Percentiles rank a stretch among this genome's conserved stretches.
Conservation (phyloP, 2,888 invertebrate species). For the Papilio gigon region DNA sequence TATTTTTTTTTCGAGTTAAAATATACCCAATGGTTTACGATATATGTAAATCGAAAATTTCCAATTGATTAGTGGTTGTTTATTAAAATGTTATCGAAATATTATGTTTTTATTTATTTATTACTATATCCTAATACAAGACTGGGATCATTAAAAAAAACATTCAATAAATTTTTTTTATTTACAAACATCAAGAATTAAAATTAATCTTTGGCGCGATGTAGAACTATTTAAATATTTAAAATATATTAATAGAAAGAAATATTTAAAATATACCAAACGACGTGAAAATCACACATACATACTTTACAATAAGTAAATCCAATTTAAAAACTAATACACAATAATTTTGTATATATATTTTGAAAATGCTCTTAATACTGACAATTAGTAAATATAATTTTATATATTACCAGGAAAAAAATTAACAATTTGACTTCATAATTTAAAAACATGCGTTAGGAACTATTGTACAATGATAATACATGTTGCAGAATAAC, state of each 20-base stretch:
- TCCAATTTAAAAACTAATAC: not conserved
- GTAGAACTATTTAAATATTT: not conserved
- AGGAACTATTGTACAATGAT: not conserved
- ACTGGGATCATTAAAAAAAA: not conserved
- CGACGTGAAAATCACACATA: not conserved
- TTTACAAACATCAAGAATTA: constrained; percentile 6
- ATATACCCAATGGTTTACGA: constrained; percentile 17
- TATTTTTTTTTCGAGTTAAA: constrained; percentile 17
- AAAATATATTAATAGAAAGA: too few relatives aligned
- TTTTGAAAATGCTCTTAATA: constrained; percentile 18
- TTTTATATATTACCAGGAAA: too few relatives aligned
- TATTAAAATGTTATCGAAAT: constrained; percentile 40
- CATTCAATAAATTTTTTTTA: not conserved
- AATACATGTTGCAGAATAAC: not conserved
- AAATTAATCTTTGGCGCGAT: constrained; percentile 21
- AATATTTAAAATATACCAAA: too few relatives aligned
- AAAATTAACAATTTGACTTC: too few relatives aligned
- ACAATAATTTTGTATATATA: not conserved
- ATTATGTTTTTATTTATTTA: constrained; percentile 6
- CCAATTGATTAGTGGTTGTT: constrained; percentile 38
- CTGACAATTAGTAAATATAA: not conserved
- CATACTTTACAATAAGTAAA: not conserved
- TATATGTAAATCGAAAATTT: constrained; percentile 36
- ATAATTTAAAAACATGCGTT: too few relatives aligned
- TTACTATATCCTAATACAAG: not conserved